Percentiles rank a stretch among this genome's conserved stretches.
phyloP scores from a whole-genome alignment of 2,888 invertebrate genomes.

The Meiosimyza platycephala region DNA sequence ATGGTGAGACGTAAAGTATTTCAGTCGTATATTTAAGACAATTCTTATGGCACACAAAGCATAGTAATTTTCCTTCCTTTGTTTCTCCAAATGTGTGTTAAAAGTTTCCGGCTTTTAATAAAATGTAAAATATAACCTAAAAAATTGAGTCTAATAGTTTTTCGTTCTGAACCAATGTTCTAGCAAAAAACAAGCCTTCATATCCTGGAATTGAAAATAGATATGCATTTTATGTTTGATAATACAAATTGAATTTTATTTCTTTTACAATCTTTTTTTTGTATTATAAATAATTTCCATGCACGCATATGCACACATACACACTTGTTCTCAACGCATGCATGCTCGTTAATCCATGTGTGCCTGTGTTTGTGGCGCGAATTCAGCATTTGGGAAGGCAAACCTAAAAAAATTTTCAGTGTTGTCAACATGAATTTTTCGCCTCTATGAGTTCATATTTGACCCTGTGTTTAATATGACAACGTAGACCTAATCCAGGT shows the following conservation, averaged over 20 bases:
- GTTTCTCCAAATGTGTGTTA: background rate
- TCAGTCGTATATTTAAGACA: too few relatives aligned
- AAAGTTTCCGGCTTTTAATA: conserved; percentile 23
- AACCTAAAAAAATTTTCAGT: too few relatives aligned
- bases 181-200: background rate
- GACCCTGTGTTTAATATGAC: too few relatives aligned
- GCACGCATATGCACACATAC: background rate
- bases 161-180: background rate
- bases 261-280: background rate
- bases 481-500: too few relatives aligned
- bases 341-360: conserved; percentile 11
- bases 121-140: conserved; percentile 21
- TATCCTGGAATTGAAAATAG: background rate
- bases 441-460: too few relatives aligned
- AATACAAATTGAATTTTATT: background rate
- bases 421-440: too few relatives aligned
- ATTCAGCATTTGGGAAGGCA: too few relatives aligned
- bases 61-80: too few relatives aligned
- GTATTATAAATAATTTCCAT: conserved; percentile 4
- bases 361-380: conserved; percentile 1
- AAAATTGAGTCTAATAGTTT: background rate
- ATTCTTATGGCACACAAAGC: too few relatives aligned
- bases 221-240: background rate
- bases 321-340: background rate
- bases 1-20: background rate